Evolutionary conservation across 2,113 vertebrate species (phyloP).

Genomic region (Engraulis encrasicolus): DNA sequence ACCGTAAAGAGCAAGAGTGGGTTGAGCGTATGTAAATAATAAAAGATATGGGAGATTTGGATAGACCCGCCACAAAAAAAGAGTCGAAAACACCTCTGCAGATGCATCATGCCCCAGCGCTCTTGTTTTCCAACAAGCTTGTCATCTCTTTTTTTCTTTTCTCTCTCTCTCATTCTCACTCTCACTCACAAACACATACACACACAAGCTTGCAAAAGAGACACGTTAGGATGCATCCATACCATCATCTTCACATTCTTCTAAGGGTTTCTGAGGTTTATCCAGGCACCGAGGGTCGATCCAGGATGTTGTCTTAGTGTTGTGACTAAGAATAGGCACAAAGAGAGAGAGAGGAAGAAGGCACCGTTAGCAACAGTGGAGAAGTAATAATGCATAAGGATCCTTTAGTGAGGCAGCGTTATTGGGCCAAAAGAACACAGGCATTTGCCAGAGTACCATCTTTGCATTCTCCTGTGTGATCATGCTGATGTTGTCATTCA

Average conservation of each 20-base stretch:
- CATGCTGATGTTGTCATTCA: not conserved
- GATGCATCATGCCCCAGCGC: too few species aligned
- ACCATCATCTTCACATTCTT: slow-evolving; percentile 99
- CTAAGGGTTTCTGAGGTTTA: slow-evolving; percentile 97
- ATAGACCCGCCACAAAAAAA: not conserved
- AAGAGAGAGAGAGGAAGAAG: not conserved
- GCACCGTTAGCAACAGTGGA: slow-evolving; percentile 22
- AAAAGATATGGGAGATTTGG: not conserved
- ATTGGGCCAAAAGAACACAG: not conserved
- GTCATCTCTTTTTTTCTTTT: not conserved
- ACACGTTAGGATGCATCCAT: slow-evolving; percentile 53
- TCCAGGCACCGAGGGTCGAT: slow-evolving; percentile 98
- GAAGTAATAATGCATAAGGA: slow-evolving; percentile 23
- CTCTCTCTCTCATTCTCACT: not conserved
- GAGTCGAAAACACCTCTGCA: not conserved
- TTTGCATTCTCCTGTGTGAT: not conserved
- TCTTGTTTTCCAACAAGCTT: too few species aligned
- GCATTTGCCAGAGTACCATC: not conserved
- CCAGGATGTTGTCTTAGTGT: slow-evolving; percentile 99
- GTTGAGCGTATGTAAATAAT: not conserved
- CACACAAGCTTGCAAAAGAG: not conserved
- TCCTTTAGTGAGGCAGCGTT: not conserved
- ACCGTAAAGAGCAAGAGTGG: not conserved
- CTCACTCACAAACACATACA: not conserved
- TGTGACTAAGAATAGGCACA: slow-evolving; percentile 83